Conservation (phyloP, 2,797 vertebrate species). For the Prionace glauca region DNA sequence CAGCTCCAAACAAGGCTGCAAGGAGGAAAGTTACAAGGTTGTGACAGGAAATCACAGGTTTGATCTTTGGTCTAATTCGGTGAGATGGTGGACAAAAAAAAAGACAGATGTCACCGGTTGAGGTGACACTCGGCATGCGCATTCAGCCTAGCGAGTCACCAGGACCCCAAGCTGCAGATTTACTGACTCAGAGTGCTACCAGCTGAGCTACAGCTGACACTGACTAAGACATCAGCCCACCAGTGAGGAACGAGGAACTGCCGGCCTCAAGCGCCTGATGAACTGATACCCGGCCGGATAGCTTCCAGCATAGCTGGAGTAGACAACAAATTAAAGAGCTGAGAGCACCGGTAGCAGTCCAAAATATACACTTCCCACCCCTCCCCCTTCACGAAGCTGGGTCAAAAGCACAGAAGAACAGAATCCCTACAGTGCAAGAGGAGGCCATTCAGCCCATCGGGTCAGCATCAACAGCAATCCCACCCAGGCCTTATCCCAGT, state of each 20-base stretch:
- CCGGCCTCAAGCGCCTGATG: not conserved
- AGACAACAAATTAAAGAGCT: not conserved
- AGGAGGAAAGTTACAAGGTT: not conserved
- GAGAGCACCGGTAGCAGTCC: too few species aligned
- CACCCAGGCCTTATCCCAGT: too few species aligned
- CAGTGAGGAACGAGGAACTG: not conserved
- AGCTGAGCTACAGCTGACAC: not conserved
- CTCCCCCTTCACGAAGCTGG: not conserved
- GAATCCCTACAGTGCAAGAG: too few species aligned
- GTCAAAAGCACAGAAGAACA: not conserved
- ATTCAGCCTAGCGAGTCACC: not conserved
- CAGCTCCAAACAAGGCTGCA: conserved; percentile 50
- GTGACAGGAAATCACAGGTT: not conserved
- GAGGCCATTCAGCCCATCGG: too few species aligned
- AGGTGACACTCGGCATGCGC: not conserved
- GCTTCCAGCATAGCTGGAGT: not conserved
- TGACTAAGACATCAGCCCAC: not conserved
- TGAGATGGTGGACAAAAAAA: not conserved
- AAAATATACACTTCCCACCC: too few species aligned
- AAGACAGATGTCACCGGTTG: not conserved
- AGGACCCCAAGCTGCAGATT: not conserved
- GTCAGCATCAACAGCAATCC: too few species aligned
- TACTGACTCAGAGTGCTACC: not conserved
- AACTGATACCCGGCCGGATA: too few species aligned
- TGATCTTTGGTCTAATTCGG: not conserved